Conservation (phyloP, 2,113 vertebrate genomes). For the Proteles cristata region DNA sequence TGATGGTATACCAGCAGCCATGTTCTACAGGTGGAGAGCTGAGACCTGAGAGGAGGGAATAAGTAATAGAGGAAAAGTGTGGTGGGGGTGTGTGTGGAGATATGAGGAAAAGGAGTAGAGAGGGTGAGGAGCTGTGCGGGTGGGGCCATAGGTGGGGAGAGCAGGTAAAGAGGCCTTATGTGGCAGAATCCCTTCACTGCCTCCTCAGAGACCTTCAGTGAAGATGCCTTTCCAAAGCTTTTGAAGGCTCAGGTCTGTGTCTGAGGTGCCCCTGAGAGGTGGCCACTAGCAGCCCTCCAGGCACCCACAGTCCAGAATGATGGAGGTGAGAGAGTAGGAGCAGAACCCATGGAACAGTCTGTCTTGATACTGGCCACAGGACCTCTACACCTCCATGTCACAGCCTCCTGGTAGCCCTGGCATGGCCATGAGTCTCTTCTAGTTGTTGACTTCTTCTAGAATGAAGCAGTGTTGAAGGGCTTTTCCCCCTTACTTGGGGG, state of each 20-base stretch:
- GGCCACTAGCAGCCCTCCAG: not conserved
- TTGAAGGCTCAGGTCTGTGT: not conserved
- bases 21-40: not conserved
- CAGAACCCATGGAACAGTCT: not conserved
- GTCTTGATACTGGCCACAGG: not conserved
- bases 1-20: not conserved
- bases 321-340: not conserved
- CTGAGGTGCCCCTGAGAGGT: not conserved
- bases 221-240: not conserved
- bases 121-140: not conserved
- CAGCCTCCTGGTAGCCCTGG: not conserved
- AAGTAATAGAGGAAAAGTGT: not conserved
- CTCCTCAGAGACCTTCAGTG: not conserved
- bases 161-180: not conserved
- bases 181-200: not conserved
- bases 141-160: not conserved
- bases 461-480: not conserved
- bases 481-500: not conserved
- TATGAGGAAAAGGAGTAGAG: not conserved
- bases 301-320: not conserved
- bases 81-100: not conserved
- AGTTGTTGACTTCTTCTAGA: not conserved
- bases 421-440: not conserved
- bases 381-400: not conserved
- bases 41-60: not conserved